Base-by-base conservation (phyloP, 1,140 invertebrate species). In the Pseudomyrmex flavicornis region DNA sequence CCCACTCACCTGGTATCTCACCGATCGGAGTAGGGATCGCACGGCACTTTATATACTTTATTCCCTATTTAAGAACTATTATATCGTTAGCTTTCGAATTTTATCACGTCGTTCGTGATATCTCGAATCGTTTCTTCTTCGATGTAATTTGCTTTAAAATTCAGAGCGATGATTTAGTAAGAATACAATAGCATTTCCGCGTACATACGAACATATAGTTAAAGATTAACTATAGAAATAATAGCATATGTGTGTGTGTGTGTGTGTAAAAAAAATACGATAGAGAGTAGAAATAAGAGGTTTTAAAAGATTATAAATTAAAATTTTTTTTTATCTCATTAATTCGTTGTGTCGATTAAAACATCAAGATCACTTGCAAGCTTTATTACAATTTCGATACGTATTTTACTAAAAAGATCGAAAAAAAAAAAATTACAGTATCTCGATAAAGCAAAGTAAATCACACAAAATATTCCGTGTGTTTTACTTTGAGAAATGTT, bases 1-100 rank as follows among this genome's bases (percentile, higher is more conserved):
- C 82, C 85, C 77, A 85, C 83, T 86, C 52, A 48, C 26, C 52
- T 26, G 61, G n/a, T 74, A 83, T 86, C 59, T 68, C 77, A 7
- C 35, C 54, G 77, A 85, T 84, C 61, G 82, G 84, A 76, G 88
- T 84, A 89, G 88, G 87, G 88, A 84, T 85, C 87, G 80, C 82
- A 26, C 52, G 66, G 66, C 61, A 63, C 58, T 85, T 88, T 85
- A 88, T 80, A 72, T 35, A 35, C 56, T 79, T 66, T 80, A 85
- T 89, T 88, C 84, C 46, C 84, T 54, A 88, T 88, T 75, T 46
- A 79, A 52, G n/a, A 52, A 75, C 20, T 73, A 48, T 63, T 54
- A 56, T 56, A 35, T 35, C 35, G 35, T 35, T 35, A 63, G 48
- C 69, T 82, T 62, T 82, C 79, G 54, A 75, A 54, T 62, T 62